A percentile compares a stretch with the other conserved stretches of the same genome.
Evolutionary conservation across 2,888 invertebrate species (phyloP).

Genomic region (Embidobia sp.): DNA sequence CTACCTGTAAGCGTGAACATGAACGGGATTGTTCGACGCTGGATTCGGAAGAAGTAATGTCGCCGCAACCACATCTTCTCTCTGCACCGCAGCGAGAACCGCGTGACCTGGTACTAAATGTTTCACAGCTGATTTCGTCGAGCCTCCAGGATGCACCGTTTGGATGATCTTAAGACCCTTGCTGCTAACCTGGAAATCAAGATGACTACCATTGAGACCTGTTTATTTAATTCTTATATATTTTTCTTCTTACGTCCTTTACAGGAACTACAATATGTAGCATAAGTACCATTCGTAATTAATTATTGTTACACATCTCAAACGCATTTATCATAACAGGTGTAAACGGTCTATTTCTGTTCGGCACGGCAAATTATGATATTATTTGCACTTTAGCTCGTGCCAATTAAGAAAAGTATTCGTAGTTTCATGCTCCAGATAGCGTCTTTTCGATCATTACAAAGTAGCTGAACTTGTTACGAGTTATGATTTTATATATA

Average conservation of each 20-base stretch:
- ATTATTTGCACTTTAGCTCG: conserved; percentile 39
- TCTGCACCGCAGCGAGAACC: conserved; percentile 94
- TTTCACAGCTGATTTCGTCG: conserved; percentile 87
- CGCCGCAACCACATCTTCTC: conserved; percentile 96
- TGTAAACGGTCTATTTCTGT: conserved; percentile 44
- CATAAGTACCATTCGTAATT: conserved; percentile 1
- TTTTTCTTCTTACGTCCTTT: neutral
- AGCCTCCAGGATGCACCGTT: conserved; percentile 83
- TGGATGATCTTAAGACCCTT: conserved; percentile 98
- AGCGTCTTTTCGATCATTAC: conserved; percentile 42
- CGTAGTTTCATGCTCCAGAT: conserved; percentile 48
- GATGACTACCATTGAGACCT: neutral
- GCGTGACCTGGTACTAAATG: conserved; percentile 97
- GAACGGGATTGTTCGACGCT: conserved; percentile 95
- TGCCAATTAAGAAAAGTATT: conserved; percentile 52
- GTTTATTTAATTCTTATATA: neutral
- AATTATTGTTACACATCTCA: conserved; percentile 19
- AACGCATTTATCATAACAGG: conserved; percentile 27
- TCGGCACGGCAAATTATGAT: conserved; percentile 15
- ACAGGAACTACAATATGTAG: neutral
- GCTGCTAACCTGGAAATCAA: conserved; percentile 86
- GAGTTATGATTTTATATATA: conserved; percentile 1
- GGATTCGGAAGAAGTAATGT: conserved; percentile 97
- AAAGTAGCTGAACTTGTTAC: conserved; percentile 31
- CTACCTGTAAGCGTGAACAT: conserved; percentile 92